Base-by-base conservation (phyloP, 1,140 invertebrate species). In the Drosophila sechellia region DNA sequence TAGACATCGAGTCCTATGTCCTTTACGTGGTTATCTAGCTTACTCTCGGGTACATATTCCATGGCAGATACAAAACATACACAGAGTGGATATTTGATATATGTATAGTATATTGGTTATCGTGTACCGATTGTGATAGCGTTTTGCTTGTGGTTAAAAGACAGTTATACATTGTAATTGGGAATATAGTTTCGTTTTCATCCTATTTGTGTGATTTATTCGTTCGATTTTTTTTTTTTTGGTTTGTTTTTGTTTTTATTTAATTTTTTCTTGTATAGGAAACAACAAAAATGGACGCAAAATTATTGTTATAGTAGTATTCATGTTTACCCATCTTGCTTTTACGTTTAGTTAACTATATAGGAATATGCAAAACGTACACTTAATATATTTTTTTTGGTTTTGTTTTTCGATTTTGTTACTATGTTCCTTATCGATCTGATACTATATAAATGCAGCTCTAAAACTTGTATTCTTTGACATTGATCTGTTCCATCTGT, bases 251-350 rank as follows among this genome's bases (percentile, higher is more conserved):
- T 37, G 2, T 43, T 53, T 54, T 22, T 22, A 22, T 22, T 11
- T 25, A 37, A 48, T 66, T 31, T 57, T 59, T 45, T 45, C 50
- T 79, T 78, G 64, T 79, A 78, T 81, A 87, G 79, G 79, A 87
- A 87, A 83, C 76, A 87, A 87, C 84, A 73, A 87, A 87, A 87
- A 87, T 89, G 84, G 84, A 87, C 84, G 84, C 84, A 87, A 87
- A 87, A 87, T 87, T 83, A 87, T 81, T 81, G 79, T 81, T 81
- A 64, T 87, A 73, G 64, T 79, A 72, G 48, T 66, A 65, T 40
- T 50, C 49, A 63, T 53, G 59, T 63, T 81, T 60, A 79, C 43
- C 56, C 61, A 74, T 75, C 63, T 81, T 69, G 48, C 42, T 43
- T 76, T 79, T 71, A 70, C 60, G 63, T 86, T 86, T 78, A 78